Conservation (phyloP, 2,888 invertebrate genomes). For the Yponomeuta evonymella region DNA sequence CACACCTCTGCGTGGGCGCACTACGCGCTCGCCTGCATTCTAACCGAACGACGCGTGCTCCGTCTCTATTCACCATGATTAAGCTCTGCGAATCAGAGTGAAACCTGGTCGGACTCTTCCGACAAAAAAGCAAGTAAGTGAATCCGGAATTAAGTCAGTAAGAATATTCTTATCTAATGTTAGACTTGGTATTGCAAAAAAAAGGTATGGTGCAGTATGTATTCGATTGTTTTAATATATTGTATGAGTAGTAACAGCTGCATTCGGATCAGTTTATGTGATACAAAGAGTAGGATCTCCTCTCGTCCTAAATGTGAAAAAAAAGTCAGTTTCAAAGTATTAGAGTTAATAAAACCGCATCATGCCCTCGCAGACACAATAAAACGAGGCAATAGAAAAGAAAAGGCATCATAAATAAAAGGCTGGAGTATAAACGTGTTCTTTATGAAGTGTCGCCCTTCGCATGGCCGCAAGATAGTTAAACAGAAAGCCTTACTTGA, state of each 20-base stretch:
- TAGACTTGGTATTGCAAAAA: too few relatives aligned
- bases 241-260: not conserved
- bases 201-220: not conserved
- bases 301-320: not conserved
- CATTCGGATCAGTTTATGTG: not conserved
- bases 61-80: too few relatives aligned
- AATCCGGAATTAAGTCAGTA: too few relatives aligned
- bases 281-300: not conserved
- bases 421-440: slow-evolving; percentile 71
- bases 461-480: not conserved
- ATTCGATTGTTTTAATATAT: not conserved
- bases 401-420: slow-evolving; percentile 71
- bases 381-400: slow-evolving; percentile 61
- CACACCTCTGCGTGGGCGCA: too few relatives aligned
- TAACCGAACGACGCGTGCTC: too few relatives aligned
- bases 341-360: slow-evolving; percentile 49
- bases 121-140: too few relatives aligned
- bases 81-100: too few relatives aligned
- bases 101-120: too few relatives aligned
- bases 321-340: slow-evolving; percentile 6
- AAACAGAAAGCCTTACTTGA: not conserved
- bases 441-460: slow-evolving; percentile 67
- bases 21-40: too few relatives aligned
- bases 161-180: too few relatives aligned
- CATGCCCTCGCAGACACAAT: slow-evolving; percentile 51